Evolutionary conservation across 2,888 invertebrate species (phyloP).

Genomic region (Petrolisthes manimaculis): DNA sequence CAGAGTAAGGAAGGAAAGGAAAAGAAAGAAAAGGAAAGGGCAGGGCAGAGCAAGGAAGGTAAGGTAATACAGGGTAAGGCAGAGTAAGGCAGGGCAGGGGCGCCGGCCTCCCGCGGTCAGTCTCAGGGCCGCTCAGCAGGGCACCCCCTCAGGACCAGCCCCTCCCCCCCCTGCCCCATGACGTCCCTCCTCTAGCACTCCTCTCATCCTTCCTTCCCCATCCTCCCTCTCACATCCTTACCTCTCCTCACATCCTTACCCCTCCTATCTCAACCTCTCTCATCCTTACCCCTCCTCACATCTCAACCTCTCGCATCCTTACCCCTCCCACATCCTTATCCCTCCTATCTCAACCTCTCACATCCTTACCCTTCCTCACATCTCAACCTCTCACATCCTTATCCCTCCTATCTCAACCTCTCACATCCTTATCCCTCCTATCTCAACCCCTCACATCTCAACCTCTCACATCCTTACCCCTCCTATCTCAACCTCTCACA

Average conservation of each 20-base stretch:
- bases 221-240: background rate
- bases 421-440: too few relatives aligned
- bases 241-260: background rate
- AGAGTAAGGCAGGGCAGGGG: slow-evolving; percentile 17
- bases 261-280: background rate
- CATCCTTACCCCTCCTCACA: background rate
- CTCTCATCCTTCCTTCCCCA: background rate
- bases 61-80: slow-evolving; percentile 5
- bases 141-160: slow-evolving; percentile 37
- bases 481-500: too few relatives aligned
- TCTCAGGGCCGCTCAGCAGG: slow-evolving; percentile 50
- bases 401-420: background rate
- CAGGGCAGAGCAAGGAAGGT: background rate
- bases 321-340: background rate
- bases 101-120: slow-evolving; percentile 45
- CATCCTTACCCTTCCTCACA: too few relatives aligned
- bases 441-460: too few relatives aligned
- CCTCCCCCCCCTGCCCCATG: slow-evolving; percentile 10
- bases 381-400: background rate
- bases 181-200: background rate
- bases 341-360: background rate
- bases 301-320: background rate
- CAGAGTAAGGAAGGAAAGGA: background rate
- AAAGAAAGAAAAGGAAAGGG: background rate
- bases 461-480: too few relatives aligned